Percentiles rank a stretch among this genome's conserved stretches.
These are phyloP conservation scores for Maniola hyperantus DNA, from an alignment of 2,888 invertebrate species.

Conservation along the genomic window DNA sequence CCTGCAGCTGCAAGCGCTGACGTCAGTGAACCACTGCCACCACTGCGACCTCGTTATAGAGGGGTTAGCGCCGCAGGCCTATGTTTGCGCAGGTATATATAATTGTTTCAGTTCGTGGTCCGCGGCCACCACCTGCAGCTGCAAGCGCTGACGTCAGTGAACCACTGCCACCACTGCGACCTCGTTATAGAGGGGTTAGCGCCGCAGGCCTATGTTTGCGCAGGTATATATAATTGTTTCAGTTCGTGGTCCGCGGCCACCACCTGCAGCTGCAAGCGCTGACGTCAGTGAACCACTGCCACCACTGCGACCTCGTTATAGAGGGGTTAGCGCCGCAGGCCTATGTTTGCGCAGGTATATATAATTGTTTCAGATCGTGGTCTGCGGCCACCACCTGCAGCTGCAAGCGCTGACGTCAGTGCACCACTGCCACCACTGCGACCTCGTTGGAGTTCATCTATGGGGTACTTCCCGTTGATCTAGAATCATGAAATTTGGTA, in stretches of 20 bases:
- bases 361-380: conserved; percentile 82
- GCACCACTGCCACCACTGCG: conserved; percentile 96
- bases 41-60: conserved; percentile 96
- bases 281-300: conserved; percentile 94
- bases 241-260: conserved; percentile 93
- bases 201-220: conserved; percentile 98
- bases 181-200: conserved; percentile 97
- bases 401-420: conserved; percentile 94
- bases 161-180: conserved; percentile 96
- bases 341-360: conserved; percentile 92
- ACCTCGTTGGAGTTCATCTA: too few relatives aligned
- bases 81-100: conserved; percentile 90
- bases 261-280: conserved; percentile 94
- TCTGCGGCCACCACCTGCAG: conserved; percentile 95
- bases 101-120: conserved; percentile 84
- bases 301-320: conserved; percentile 95
- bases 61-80: conserved; percentile 98
- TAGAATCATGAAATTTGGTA: too few relatives aligned
- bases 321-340: conserved; percentile 99
- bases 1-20: conserved; percentile 93
- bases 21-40: conserved; percentile 95
- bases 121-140: conserved; percentile 95
- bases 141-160: conserved; percentile 94
- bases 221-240: conserved; percentile 75
- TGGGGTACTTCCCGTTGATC: too few relatives aligned